phyloP scores from a whole-genome alignment of 2,888 invertebrate genomes.

The Pheosia gnoma region DNA sequence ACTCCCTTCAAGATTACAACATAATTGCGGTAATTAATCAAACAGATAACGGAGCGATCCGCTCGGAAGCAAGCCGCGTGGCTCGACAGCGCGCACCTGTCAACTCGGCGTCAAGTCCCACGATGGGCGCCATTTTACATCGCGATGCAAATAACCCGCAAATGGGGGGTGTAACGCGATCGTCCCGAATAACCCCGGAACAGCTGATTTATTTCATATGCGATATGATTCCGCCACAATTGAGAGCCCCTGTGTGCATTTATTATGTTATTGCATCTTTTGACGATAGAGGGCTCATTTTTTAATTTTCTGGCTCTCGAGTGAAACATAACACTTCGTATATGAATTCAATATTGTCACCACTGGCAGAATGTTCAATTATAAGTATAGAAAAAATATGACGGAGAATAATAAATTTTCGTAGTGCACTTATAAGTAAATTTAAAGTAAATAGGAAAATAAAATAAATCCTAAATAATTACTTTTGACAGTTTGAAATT shows the following conservation, averaged over 20 bases:
- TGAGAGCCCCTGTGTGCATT: conserved; percentile 57
- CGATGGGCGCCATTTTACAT: conserved; percentile 71
- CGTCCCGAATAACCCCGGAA: conserved; percentile 64
- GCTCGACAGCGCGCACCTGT: conserved; percentile 66
- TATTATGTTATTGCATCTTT: conserved; percentile 42
- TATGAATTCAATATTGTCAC: too few species aligned
- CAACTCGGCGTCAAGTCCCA: conserved; percentile 75
- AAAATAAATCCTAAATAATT: too few species aligned
- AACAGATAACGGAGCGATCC: conserved; percentile 45
- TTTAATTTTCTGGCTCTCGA: neutral
- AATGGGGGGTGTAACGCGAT: conserved; percentile 76
- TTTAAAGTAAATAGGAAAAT: too few species aligned
- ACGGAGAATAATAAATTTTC: too few species aligned
- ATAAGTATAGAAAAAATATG: too few species aligned
- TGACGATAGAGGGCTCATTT: conserved; percentile 27
- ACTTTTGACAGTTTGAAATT: too few species aligned
- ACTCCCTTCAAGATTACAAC: conserved; percentile 5
- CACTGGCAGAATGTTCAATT: too few species aligned
- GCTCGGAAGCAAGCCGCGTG: conserved; percentile 54
- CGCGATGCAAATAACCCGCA: conserved; percentile 76
- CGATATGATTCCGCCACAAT: conserved; percentile 79
- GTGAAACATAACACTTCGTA: too few species aligned
- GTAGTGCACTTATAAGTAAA: too few species aligned
- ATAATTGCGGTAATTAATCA: conserved; percentile 44
- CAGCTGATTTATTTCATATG: conserved; percentile 79